Base-by-base conservation (phyloP, 1,140 invertebrate genomes). In the Physella acuta region DNA sequence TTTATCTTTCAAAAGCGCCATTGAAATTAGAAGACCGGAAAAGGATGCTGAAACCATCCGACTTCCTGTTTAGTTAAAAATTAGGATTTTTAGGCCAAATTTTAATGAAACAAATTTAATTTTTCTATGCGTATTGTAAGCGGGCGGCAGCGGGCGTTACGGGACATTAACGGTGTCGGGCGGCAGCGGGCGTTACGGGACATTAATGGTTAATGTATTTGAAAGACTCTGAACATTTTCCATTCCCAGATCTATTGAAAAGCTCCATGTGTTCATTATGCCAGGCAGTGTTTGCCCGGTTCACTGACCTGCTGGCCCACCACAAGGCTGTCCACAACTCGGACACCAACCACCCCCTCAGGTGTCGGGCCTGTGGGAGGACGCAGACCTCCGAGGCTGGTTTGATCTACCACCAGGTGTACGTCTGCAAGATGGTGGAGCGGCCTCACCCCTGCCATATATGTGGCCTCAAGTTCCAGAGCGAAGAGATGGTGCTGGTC, bases 351-450 rank as follows among this genome's bases (percentile, higher is more conserved):
- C 70, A 71, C 37, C 72, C 72, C 4, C 53, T 73, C 31, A 53
- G 71, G 2, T 73, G 72, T 34, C 59, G 69, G 4, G 72, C 69
- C 11, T 73, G 72, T 61, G 72, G 72, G 2, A 64, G 70, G 5
- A 71, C 72, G 2, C 70, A 71, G 66, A 73, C 69, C 17, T 73
- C 72, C 1, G 72, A 73, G 51, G 69, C 70, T 2, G 72, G 69
- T 2, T 63, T 71, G 17, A 70, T 71, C 16, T 70, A 73, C 65
- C 74, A 75, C 34, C 68, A 75, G 62, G 66, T 68, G 28, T 75
- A 71, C 63, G 74, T 70, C 11, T 75, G 74, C 44, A 75, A 73
- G 53, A 71, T 75, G 74, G 68, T 75, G 56, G 68, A 71, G 37
- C 24, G 71, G n/a, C 71, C 74, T 20, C 62, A 68, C 62, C 60